Percentiles rank a stretch among this genome's conserved stretches.
Conservation (phyloP, 2,113 vertebrate genomes). For the Tragelaphus imberbis region DNA sequence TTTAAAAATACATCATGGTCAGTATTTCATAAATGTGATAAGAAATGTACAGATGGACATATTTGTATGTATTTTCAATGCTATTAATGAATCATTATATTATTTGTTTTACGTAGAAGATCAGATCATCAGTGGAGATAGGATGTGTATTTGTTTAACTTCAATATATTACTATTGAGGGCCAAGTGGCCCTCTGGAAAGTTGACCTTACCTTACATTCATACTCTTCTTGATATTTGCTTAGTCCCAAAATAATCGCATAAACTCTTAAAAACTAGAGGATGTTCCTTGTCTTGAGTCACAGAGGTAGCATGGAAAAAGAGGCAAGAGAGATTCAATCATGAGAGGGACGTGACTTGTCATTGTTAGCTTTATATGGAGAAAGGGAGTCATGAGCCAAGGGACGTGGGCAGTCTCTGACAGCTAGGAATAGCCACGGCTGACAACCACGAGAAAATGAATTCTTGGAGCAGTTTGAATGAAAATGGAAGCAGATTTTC, state of each 20-base stretch:
- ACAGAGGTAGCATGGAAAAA: neutral
- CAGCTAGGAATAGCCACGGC: rapidly evolving
- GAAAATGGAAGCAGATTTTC: neutral
- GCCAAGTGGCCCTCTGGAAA: neutral
- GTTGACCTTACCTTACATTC: neutral
- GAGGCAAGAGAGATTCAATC: neutral
- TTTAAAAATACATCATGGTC: neutral
- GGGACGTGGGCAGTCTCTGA: rapidly evolving
- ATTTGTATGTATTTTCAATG: neutral
- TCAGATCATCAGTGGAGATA: neutral
- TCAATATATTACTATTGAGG: neutral
- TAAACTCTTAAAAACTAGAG: neutral
- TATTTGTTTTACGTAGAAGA: neutral
- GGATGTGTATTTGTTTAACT: neutral
- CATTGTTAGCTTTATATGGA: neutral
- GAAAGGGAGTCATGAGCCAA: neutral
- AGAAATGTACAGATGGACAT: neutral
- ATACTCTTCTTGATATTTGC: neutral
- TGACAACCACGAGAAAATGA: neutral
- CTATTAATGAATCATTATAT: neutral
- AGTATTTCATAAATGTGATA: neutral
- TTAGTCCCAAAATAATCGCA: neutral
- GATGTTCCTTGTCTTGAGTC: neutral
- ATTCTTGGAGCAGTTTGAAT: neutral
- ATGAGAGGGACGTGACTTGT: neutral